Base-by-base conservation (phyloP, 2,888 invertebrate species). In the Callimorpha dominula region DNA sequence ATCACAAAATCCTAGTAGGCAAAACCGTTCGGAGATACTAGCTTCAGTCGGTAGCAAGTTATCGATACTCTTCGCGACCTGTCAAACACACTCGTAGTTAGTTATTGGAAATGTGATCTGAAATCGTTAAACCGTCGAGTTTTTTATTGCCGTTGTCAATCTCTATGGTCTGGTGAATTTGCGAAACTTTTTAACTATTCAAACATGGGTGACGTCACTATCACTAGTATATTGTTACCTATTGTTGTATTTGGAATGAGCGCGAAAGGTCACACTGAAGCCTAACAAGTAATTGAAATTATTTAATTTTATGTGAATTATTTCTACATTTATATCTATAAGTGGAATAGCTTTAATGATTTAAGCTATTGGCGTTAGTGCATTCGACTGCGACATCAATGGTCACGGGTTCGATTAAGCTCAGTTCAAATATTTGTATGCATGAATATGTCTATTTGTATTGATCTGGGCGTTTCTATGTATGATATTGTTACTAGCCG, bases 51-150 rank as follows among this genome's bases (percentile, higher is more conserved):
- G 62, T 75, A 73, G 75, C 75, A 77, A 78, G 69, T 73, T 72
- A 72, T 77, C 63, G 66, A 71, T 70, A 72, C 65, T 73, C 70
- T 72, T 76, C 75, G 50, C 62, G 65, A 81, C 74, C 78, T 78
- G 83, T 78, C 83, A 78, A 69, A 78, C 64, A 76, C 79, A 79
- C 65, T 67, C 70, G 70, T 70, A 73, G 63, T 74, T 77, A 71
- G 73, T 73, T 82, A 84, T 77, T 85, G 77, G 85, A 79, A 77
- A 83, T 83, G 57, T 64, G 77, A 84, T 72, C 75, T 68, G 66
- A 72, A 75, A 78, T 77, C 72, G 68, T 73, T 73, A 65, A n/a
- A 57, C 63, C 69, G 74, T 67, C 72, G 71, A 70, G 71, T 75
- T 69, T 73, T 76, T 46, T 80, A 72, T 72, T 54, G 60, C 67